Base-by-base conservation (phyloP, 2,888 invertebrate species). In the Syritta pipiens region DNA sequence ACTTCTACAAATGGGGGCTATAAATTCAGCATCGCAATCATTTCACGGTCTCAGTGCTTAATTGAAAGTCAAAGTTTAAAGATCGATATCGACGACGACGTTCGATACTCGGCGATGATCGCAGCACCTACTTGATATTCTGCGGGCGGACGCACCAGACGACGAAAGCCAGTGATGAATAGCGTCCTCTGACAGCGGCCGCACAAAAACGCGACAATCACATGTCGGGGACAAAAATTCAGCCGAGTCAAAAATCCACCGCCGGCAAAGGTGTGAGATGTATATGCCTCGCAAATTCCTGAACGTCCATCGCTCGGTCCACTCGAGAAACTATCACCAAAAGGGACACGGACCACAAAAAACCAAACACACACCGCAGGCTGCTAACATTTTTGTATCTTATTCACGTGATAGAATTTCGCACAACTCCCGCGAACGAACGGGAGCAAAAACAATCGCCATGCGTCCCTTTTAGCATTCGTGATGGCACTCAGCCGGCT, bases 21-120 rank as follows among this genome's bases (percentile, higher is more conserved):
- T 79, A 79, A 79, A 79, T 79, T 79, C 67, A 19, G 74, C 60
- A 79, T 74, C 53, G 49, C 67, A 74, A 79, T 79, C 74, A 74
- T 74, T 79, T 79, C 60, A 79, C 49, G 67, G 74, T 71, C 65
- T 37, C 67, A 24, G 67, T 48, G 44, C 68, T 74, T 72, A 79
- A 79, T 74, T 79, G 79, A 79, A 79, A 79, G 67, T 79, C 79
- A 74, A 79, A 74, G 74, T 79, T 79, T 74, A 76, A 76, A 76
- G 76, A 76, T 76, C 76, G 76, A 63, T 67, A 77, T 77, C 77
- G 72, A 59, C 19, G 10, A 46, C 24, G 10, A 37, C n/a, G 26
- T 37, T 17, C 14, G 67, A 49, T 32, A n/a, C n/a, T n/a, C n/a
- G n/a, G n/a, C 57, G 22, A 20, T 42, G 51, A 44, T 59, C 63